These are phyloP conservation scores for Drosophila kanekoi DNA, from an alignment of 2,888 invertebrate species.

Conservation along the genomic window DNA sequence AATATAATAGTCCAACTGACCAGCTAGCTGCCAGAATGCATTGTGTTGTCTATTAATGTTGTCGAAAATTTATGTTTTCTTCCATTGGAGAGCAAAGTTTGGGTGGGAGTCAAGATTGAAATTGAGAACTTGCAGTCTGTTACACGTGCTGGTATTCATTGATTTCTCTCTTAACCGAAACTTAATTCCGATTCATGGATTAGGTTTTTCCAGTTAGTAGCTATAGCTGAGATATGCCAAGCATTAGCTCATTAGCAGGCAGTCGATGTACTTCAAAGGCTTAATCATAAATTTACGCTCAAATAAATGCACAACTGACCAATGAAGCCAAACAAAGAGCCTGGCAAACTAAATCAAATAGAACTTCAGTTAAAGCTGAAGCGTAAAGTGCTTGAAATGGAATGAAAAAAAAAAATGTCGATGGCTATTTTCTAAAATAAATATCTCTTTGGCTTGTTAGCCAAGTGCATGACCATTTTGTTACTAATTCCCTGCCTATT, in stretches of 20 bases:
- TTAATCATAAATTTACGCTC: constrained; percentile 62
- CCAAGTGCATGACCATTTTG: constrained; percentile 51
- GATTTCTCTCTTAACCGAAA: background rate
- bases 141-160: too few species aligned
- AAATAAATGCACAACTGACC: constrained; percentile 68
- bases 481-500: constrained; percentile 65
- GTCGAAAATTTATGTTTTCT: too few species aligned
- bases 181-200: background rate
- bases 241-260: constrained; percentile 26
- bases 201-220: background rate
- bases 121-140: too few species aligned
- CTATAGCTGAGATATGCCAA: background rate
- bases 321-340: constrained; percentile 54
- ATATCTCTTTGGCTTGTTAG: constrained; percentile 59
- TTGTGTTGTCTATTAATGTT: too few species aligned
- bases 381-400: constrained; percentile 61
- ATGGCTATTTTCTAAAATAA: constrained; percentile 69
- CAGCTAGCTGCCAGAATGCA: background rate
- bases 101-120: too few species aligned
- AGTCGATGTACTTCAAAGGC: constrained; percentile 36
- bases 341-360: constrained; percentile 65
- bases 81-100: too few species aligned
- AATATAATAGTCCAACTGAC: constrained; percentile 9
- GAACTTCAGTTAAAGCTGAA: constrained; percentile 67
- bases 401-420: constrained; percentile 24